Conservation (phyloP, 2,888 invertebrate species). For the Pollenia angustigena region DNA sequence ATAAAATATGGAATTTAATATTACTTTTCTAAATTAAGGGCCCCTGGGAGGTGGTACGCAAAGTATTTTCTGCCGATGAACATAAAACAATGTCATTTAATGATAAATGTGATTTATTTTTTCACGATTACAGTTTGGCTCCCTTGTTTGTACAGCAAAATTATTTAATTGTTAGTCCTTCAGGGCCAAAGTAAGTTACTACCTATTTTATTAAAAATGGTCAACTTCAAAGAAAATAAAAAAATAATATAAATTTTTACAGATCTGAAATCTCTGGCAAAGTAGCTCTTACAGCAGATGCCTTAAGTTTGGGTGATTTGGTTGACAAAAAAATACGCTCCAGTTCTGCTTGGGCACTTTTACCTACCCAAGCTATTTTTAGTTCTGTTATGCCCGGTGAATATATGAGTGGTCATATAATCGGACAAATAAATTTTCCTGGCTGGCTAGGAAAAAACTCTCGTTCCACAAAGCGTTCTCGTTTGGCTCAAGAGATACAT, state of each 20-base stretch:
- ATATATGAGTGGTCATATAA: conserved; percentile 91
- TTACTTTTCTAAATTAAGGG: conserved; percentile 85
- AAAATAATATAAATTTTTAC: background rate
- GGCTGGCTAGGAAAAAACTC: conserved; percentile 98
- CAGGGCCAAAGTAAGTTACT: conserved; percentile 87
- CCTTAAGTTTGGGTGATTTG: conserved; percentile 93
- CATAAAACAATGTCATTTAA: conserved; percentile 91
- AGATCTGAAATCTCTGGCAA: conserved; percentile 87
- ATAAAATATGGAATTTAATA: conserved; percentile 5
- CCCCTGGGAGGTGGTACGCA: conserved; percentile 96
- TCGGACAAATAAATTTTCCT: conserved; percentile 94
- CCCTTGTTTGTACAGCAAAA: conserved; percentile 99
- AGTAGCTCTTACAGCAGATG: conserved; percentile 92
- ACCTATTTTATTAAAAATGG: background rate
- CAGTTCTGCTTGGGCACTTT: conserved; percentile 92
- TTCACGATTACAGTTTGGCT: conserved; percentile 98
- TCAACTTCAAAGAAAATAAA: background rate
- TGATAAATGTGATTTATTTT: conserved; percentile 96
- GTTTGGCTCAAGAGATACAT: conserved; percentile 93
- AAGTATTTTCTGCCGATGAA: conserved; percentile 93
- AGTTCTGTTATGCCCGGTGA: conserved; percentile 96
- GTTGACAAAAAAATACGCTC: conserved; percentile 92
- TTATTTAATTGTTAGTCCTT: conserved; percentile 92
- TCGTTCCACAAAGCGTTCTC: conserved; percentile 90
- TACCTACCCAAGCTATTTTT: conserved; percentile 94